These are phyloP conservation scores for Pseudorasbora parva DNA, from an alignment of 2,113 vertebrate species.

Conservation along the genomic window DNA sequence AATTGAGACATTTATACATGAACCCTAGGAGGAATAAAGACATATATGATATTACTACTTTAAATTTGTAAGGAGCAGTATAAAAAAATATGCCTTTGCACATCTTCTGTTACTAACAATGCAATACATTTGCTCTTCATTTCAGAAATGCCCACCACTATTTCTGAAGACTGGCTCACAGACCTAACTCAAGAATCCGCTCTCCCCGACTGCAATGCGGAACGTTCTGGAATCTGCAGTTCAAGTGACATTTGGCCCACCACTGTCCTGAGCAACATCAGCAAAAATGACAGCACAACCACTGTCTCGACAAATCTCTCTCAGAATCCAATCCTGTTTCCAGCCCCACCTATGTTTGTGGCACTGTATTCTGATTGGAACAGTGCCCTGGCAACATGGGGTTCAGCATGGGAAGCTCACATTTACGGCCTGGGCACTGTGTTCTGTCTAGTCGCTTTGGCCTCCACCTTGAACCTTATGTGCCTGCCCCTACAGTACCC, in stretches of 20 bases:
- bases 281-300: slow-evolving; percentile 61
- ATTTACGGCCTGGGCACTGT: slow-evolving; percentile 83
- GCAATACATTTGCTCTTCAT: slow-evolving; percentile 9
- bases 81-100: neutral
- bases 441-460: slow-evolving; percentile 80
- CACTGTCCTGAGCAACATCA: slow-evolving; percentile 50
- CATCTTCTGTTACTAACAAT: neutral
- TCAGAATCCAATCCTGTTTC: slow-evolving; percentile 58
- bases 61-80: neutral
- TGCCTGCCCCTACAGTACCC: slow-evolving; percentile 84
- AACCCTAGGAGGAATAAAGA: neutral
- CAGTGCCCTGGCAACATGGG: slow-evolving; percentile 85
- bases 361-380: slow-evolving; percentile 85
- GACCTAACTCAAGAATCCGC: slow-evolving; percentile 56
- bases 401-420: slow-evolving; percentile 88
- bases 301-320: slow-evolving; percentile 66
- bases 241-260: slow-evolving; percentile 65
- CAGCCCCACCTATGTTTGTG: slow-evolving; percentile 78
- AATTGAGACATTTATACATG: no score
- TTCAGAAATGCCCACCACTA: slow-evolving; percentile 44
- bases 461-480: slow-evolving; percentile 82
- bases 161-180: slow-evolving; percentile 65
- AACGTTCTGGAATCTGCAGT: slow-evolving; percentile 69
- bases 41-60: neutral
- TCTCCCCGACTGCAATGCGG: slow-evolving; percentile 76